Conservation (phyloP, 2,797 vertebrate genomes). For the Leptoclinus maculatus region DNA sequence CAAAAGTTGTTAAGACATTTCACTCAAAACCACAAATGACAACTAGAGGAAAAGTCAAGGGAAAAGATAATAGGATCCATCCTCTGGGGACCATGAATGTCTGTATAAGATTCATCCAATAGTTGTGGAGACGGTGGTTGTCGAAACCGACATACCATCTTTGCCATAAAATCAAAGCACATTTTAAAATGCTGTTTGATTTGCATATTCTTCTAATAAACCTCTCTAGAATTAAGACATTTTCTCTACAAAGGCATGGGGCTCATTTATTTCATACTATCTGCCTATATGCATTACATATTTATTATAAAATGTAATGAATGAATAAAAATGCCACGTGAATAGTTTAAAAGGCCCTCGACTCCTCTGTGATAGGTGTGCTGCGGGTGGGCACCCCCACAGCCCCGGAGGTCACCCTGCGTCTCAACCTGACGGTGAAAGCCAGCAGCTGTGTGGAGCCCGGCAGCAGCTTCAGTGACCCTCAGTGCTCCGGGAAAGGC, state of each 20-base stretch:
- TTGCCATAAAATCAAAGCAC: background rate
- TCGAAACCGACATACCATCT: accelerated
- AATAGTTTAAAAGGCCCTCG: background rate
- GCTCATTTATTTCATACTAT: background rate
- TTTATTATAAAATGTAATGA: background rate
- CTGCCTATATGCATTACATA: too few relatives aligned
- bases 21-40: background rate
- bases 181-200: background rate
- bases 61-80: background rate
- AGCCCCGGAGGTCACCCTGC: constrained; percentile 89
- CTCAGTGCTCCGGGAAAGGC: constrained; percentile 94
- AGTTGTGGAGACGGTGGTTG: background rate
- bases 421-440: constrained; percentile 93
- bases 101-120: background rate
- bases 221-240: background rate
- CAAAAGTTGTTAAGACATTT: background rate
- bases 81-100: constrained; percentile 1
- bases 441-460: constrained; percentile 89
- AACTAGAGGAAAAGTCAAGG: background rate
- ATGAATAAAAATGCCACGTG: background rate
- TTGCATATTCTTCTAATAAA: constrained; percentile 1
- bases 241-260: background rate
- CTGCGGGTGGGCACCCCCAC: constrained; percentile 74
- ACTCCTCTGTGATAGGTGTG: constrained; percentile 78
- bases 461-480: constrained; percentile 82